Conservation (phyloP, 2,888 invertebrate genomes). For the Barypeithes pellucidus region DNA sequence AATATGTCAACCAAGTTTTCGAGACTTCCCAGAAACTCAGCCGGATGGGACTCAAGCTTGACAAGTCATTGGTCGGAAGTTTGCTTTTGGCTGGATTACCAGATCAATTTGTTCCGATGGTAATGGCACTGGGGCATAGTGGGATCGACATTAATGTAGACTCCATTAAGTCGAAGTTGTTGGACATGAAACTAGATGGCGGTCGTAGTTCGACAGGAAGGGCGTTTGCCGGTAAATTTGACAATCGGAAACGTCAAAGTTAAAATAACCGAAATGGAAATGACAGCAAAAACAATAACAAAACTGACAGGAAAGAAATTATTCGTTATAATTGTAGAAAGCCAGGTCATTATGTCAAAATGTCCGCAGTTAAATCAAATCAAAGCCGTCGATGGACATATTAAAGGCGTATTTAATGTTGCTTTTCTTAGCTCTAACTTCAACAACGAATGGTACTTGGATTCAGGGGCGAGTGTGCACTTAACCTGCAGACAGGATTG, state of each 20-base stretch:
- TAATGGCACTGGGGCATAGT: slow-evolving; percentile 59
- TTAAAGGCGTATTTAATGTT: slow-evolving; percentile 56
- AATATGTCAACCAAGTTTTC: slow-evolving; percentile 32
- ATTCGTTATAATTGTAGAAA: slow-evolving; percentile 49
- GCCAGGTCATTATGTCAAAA: slow-evolving; percentile 51
- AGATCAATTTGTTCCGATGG: slow-evolving; percentile 57
- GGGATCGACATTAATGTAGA: slow-evolving; percentile 16
- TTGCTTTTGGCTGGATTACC: slow-evolving; percentile 59
- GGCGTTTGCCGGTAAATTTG: slow-evolving; percentile 30
- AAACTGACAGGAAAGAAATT: slow-evolving; percentile 35
- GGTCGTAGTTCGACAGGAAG: slow-evolving; percentile 56
- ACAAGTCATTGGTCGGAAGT: slow-evolving; percentile 60
- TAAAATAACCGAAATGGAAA: slow-evolving; percentile 9
- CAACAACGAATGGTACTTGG: slow-evolving; percentile 58
- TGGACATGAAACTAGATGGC: slow-evolving; percentile 58
- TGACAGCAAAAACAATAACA: slow-evolving; percentile 36
- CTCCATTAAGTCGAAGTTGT: slow-evolving; percentile 46
- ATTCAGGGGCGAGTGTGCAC: slow-evolving; percentile 60
- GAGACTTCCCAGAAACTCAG: slow-evolving; percentile 57
- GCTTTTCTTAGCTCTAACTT: slow-evolving; percentile 56
- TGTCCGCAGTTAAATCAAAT: slow-evolving; percentile 35
- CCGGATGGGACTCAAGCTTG: slow-evolving; percentile 59
- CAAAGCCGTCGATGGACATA: neutral
- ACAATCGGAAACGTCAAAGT: too few species aligned
- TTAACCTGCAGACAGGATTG: slow-evolving; percentile 56